Percentiles rank a stretch among this genome's conserved stretches.
Conservation (phyloP, 2,797 vertebrate genomes). For the Echiichthys vipera region DNA sequence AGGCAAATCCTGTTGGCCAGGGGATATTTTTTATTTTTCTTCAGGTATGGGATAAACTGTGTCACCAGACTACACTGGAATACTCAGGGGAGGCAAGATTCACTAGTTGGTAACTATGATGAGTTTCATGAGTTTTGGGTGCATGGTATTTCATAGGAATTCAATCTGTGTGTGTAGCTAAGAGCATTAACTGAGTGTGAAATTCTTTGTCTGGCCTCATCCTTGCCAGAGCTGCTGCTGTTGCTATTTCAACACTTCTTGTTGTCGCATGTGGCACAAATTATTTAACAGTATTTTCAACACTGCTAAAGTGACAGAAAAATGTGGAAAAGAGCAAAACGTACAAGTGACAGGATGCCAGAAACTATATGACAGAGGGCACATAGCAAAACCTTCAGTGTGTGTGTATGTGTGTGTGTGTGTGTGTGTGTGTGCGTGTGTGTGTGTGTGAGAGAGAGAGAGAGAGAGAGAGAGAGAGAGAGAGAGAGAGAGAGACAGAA, state of each 20-base stretch:
- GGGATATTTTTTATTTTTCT: neutral
- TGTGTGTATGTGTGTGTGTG: neutral
- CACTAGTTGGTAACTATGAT: slow-evolving; percentile 24
- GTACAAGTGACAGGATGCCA: neutral
- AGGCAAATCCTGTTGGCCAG: neutral
- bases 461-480: no score
- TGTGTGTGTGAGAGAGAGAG: neutral
- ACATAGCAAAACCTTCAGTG: neutral
- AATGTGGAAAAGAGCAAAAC: neutral
- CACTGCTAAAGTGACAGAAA: neutral
- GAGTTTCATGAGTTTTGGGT: slow-evolving; percentile 19
- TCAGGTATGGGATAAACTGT: slow-evolving; percentile 2
- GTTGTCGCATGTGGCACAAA: neutral
- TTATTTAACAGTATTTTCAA: slow-evolving; percentile 26
- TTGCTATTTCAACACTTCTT: slow-evolving; percentile 28
- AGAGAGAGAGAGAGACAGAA: no score
- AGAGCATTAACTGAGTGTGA: slow-evolving; percentile 42
- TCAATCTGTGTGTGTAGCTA: slow-evolving; percentile 21
- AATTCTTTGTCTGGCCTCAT: slow-evolving; percentile 48
- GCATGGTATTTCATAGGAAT: slow-evolving; percentile 8
- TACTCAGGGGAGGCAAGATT: slow-evolving; percentile 13
- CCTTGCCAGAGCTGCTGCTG: slow-evolving; percentile 26
- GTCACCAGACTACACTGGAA: neutral
- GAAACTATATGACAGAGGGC: neutral
- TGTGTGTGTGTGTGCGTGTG: neutral